Evolutionary conservation across 1,140 invertebrate genomes (phyloP), one percentile per base, ranked within the genome.

Genomic region (Zaprionus capensis): DNA sequence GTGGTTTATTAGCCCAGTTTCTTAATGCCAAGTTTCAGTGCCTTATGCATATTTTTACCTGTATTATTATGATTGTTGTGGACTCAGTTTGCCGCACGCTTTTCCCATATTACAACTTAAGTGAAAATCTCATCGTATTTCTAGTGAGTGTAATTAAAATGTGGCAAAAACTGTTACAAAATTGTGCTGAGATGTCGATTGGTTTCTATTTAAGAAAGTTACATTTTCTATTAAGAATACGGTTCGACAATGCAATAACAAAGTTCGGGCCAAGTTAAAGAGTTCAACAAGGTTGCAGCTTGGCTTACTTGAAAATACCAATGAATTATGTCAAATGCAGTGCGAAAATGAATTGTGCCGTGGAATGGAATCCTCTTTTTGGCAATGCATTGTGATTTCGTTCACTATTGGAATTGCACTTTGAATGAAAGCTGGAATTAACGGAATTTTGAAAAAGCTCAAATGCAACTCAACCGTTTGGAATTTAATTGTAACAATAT

Each of bases 1-100:
- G 68, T 65, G 82, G 81, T 76, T 90, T 85, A 88, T 88, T 84
- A 90, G 88, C 84, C 85, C 53, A 90, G 66, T 80, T 78, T 28
- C 56, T 66, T 55, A 63, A 55, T 78, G 49, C 62, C 49, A 44
- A 75, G 56, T 61, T 70, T 20, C 20, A 64, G 34, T 46, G 61
- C 22, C 28, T 46, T 38, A 63, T 78, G 62, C 65, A 56, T 65
- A 85, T 65, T 75, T 49, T 12, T 56, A 46, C 44, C 56, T 46
- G 51, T 31, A 66, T 41, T 59, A 71, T 9, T 49, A 41, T 31
- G 36, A 71, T 53, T 65, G 20, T 64, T 57, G 34, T 34, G 34
- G 34, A 17, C 12, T 22, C 38, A 38, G 36, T 49, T 61, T 17
- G 5, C 38, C 61, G 63, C 70, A 66, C 28, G 64, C 38, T 31